Conservation (phyloP, 2,888 invertebrate genomes). For the Sepioteuthis lessoniana region DNA sequence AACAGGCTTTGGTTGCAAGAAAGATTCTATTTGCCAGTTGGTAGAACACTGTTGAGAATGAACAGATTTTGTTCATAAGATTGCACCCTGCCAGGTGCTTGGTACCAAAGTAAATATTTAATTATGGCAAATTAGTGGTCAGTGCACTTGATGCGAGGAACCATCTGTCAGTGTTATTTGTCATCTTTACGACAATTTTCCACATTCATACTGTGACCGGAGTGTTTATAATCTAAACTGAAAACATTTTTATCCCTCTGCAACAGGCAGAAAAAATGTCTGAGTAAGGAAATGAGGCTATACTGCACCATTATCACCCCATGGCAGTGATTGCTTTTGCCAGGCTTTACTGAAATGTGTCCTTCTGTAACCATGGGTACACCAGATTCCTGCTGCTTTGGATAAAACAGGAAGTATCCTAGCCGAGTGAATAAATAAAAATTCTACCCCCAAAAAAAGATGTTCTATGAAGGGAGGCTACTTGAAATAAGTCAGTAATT, state of each 20-base stretch:
- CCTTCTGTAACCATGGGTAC: background rate
- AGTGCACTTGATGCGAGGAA: background rate
- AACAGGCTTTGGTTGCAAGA: background rate
- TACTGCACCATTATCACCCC: background rate
- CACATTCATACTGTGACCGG: slow-evolving; percentile 33
- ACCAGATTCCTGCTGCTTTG: slow-evolving; percentile 12
- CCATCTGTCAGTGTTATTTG: slow-evolving; percentile 41
- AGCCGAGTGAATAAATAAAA: slow-evolving; percentile 17
- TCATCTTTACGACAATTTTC: slow-evolving; percentile 24
- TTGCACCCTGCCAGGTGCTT: slow-evolving; percentile 42
- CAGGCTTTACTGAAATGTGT: background rate
- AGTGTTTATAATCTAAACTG: slow-evolving; percentile 21
- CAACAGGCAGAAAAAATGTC: background rate
- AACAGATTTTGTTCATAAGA: background rate
- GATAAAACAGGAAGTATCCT: slow-evolving; percentile 39
- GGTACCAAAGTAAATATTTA: slow-evolving; percentile 40
- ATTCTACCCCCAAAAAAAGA: background rate
- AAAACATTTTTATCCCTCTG: background rate
- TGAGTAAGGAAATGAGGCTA: background rate
- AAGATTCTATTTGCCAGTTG: background rate
- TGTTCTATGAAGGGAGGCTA: background rate
- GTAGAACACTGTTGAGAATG: background rate
- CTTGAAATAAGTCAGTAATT: background rate
- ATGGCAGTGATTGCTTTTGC: background rate
- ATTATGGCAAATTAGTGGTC: slow-evolving; percentile 44